phyloP scores from a whole-genome alignment of 1,140 invertebrate species.

The Sarcophaga peregrina region DNA sequence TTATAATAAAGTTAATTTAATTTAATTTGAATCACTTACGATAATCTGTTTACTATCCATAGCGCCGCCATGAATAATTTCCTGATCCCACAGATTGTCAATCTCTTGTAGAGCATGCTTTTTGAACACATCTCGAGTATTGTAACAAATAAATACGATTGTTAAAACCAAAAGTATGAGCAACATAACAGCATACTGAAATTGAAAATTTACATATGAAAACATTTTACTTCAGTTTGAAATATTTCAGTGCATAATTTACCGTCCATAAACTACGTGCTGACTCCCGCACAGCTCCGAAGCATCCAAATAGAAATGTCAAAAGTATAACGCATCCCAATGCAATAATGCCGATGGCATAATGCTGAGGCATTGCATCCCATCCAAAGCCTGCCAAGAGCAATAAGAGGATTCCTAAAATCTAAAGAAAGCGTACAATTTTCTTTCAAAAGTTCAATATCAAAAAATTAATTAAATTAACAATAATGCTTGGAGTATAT shows the following conservation, averaged over 20 bases:
- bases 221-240: slow-evolving; percentile 15
- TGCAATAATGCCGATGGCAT: slow-evolving; percentile 74
- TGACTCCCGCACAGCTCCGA: slow-evolving; percentile 83
- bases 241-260: slow-evolving; percentile 53
- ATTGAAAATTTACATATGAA: background rate
- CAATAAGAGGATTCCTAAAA: slow-evolving; percentile 41
- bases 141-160: slow-evolving; percentile 52
- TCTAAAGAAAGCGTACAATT: background rate
- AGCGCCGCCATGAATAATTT: slow-evolving; percentile 53
- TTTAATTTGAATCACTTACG: slow-evolving; percentile 44
- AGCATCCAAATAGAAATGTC: slow-evolving; percentile 85
- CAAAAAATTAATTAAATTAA: too few species aligned
- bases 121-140: slow-evolving; percentile 54
- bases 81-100: slow-evolving; percentile 52
- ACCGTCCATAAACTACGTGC: slow-evolving; percentile 84
- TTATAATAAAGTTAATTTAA: background rate
- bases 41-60: slow-evolving; percentile 57
- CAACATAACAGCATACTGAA: slow-evolving; percentile 55
- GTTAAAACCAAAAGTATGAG: slow-evolving; percentile 54
- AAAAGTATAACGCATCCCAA: slow-evolving; percentile 79
- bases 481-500: too few species aligned
- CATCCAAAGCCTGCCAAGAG: slow-evolving; percentile 64
- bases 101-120: slow-evolving; percentile 55
- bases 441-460: too few species aligned
- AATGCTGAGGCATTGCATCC: slow-evolving; percentile 65